Evolutionary conservation across 2,113 vertebrate species (phyloP), one percentile per base, ranked within the genome.

Genomic region (Actenoides hombroni): DNA sequence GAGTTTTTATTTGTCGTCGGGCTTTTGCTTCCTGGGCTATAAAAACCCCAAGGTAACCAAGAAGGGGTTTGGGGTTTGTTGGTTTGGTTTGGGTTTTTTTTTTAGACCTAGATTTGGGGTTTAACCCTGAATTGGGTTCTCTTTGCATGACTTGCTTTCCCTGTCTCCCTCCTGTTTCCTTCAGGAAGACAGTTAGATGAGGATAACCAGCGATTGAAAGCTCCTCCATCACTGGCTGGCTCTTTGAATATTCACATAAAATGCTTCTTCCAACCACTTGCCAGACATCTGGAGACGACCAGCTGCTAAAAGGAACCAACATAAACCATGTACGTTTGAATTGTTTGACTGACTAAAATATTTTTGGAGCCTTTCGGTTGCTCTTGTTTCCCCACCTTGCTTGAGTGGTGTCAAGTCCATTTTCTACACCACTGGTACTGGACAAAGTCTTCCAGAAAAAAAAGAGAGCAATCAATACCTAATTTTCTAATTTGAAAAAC

Each of bases 221-320:
- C 19, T 69, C 59, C 64, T 68, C 64, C 48, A 25, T 21, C 75
- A 18, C 56, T 75, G 24, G 70, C 37, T 81, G 1, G 2, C 49
- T 78, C 57, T 48, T 35, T 44, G 67, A 90, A 33, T 90, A 83
- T 67, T 80, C 78, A 70, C 54, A 78, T 31, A 26, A 87, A 83
- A 49, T 4, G 1, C 57, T 78, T 54, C 74, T 93, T 86, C 68
- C 1, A 0, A 83, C 37, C 33, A 54, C 8, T 93, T 90, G 90
- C 83, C 93, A 92, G 51, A 91, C 71, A 93, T 92, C 92, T 94
- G 92, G 76, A 93, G 68, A 70, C 51, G 83, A 80, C 83, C 0
- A 5, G 28, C 59, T 77, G 31, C 64, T 88, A 46, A 77, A 91
- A 87, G 24, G 24, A 95, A 53, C 35, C n/a, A 65, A 49, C 40